Percentiles rank a stretch among this genome's conserved stretches.
These are phyloP conservation scores for Geotrypetes seraphini DNA, from an alignment of 2,797 vertebrate genomes.

Conservation along the genomic window DNA sequence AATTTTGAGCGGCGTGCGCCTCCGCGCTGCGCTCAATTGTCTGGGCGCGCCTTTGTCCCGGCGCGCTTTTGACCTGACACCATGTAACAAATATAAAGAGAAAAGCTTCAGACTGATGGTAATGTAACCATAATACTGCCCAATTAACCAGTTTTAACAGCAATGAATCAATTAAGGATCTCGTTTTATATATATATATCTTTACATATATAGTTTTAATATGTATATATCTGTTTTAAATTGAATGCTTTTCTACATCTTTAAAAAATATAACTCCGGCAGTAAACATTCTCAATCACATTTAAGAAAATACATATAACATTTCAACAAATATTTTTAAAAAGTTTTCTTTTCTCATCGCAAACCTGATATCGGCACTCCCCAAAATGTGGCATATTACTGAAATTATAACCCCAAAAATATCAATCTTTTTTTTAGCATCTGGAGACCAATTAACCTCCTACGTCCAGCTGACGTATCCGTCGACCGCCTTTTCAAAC, in stretches of 20 bases:
- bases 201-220: conserved; percentile 28
- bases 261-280: conserved; percentile 41
- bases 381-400: conserved; percentile 52
- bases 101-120: conserved; percentile 29
- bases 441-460: conserved; percentile 41
- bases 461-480: conserved; percentile 41
- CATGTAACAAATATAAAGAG: too few relatives aligned
- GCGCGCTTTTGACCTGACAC: too few relatives aligned
- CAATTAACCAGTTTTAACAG: conserved; percentile 34
- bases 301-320: conserved; percentile 52
- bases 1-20: too few relatives aligned
- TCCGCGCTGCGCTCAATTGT: too few relatives aligned
- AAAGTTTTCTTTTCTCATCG: conserved; percentile 41
- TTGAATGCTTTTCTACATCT: conserved; percentile 22
- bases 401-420: conserved; percentile 52
- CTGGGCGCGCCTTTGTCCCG: too few relatives aligned
- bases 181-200: conserved; percentile 32
- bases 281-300: conserved; percentile 40
- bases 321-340: conserved; percentile 58
- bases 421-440: conserved; percentile 39
- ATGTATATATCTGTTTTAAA: conserved; percentile 20
- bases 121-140: conserved; percentile 33
- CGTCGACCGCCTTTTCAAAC: conserved; percentile 42
- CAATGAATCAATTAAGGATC: conserved; percentile 32
- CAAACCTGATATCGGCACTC: conserved; percentile 51